These are phyloP conservation scores for Amiota mariae DNA, from an alignment of 2,888 invertebrate species.

Conservation along the genomic window DNA sequence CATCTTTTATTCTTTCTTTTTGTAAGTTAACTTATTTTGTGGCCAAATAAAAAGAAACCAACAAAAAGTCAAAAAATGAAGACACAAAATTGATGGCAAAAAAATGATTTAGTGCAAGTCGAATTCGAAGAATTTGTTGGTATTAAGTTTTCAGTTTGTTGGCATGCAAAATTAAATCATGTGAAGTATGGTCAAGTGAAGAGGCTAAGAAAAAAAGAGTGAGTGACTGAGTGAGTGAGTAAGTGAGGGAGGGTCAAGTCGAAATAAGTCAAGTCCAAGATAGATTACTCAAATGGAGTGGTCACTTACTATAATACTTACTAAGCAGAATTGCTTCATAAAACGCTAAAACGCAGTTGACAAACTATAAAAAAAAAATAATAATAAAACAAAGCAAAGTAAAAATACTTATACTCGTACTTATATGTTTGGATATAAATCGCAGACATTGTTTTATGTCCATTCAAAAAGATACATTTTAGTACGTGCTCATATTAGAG, in stretches of 20 bases:
- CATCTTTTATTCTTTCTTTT: background rate
- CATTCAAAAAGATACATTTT: no score
- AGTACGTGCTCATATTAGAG: no score
- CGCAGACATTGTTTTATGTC: no score
- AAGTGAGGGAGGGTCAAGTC: slow-evolving; percentile 19
- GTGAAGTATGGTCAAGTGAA: background rate
- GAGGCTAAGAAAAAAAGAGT: background rate
- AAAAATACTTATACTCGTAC: no score
- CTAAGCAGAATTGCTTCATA: no score
- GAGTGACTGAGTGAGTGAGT: no score
- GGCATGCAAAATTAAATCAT: no score
- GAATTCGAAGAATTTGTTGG: slow-evolving; percentile 15
- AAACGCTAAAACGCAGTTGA: no score
- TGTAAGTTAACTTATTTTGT: slow-evolving; percentile 37
- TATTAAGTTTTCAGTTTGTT: background rate
- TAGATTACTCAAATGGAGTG: no score
- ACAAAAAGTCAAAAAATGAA: background rate
- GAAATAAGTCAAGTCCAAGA: background rate
- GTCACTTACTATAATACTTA: no score
- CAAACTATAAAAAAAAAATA: slow-evolving; percentile 18
- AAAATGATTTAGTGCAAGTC: slow-evolving; percentile 23
- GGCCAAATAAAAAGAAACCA: slow-evolving; percentile 34
- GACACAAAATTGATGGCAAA: background rate
- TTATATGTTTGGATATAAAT: no score
- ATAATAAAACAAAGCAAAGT: slow-evolving; percentile 17